These are phyloP conservation scores for Agrochola lychnidis DNA, from an alignment of 2,888 invertebrate genomes.

Conservation along the genomic window DNA sequence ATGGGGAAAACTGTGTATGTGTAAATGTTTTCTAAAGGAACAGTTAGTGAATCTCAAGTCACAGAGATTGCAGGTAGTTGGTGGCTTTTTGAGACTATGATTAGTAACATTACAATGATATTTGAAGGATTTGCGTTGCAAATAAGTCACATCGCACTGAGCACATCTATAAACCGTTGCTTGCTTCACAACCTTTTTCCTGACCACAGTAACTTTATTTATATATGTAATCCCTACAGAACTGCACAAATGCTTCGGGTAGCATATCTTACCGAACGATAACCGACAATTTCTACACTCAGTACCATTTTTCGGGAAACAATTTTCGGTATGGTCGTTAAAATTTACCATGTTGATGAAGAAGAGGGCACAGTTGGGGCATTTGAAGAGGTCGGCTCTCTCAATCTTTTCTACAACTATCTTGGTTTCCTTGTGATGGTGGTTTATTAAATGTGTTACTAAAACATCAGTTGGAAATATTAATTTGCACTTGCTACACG, in stretches of 20 bases:
- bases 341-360: slow-evolving; percentile 7
- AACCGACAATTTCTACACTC: slow-evolving; percentile 27
- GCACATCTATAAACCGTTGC: slow-evolving; percentile 24
- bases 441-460: slow-evolving; percentile 72
- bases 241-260: slow-evolving; percentile 16
- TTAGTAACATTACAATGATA: slow-evolving; percentile 6
- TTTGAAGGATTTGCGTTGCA: slow-evolving; percentile 21
- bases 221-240: not conserved
- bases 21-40: slow-evolving; percentile 22
- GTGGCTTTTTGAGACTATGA: slow-evolving; percentile 2
- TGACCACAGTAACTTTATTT: slow-evolving; percentile 16
- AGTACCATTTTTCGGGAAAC: not conserved
- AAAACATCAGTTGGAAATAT: slow-evolving; percentile 71
- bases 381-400: slow-evolving; percentile 1
- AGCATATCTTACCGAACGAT: slow-evolving; percentile 7
- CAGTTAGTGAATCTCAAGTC: slow-evolving; percentile 41
- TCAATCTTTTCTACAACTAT: slow-evolving; percentile 34
- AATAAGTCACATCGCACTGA: slow-evolving; percentile 35
- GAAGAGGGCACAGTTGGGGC: slow-evolving; percentile 12
- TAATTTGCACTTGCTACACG: slow-evolving; percentile 73
- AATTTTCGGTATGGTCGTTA: not conserved
- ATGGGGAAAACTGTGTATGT: slow-evolving; percentile 1
- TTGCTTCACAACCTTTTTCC: not conserved
- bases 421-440: slow-evolving; percentile 67
- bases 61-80: slow-evolving; percentile 16